Base-by-base conservation (phyloP, 2,113 vertebrate genomes). In the Nycticorax nycticorax region DNA sequence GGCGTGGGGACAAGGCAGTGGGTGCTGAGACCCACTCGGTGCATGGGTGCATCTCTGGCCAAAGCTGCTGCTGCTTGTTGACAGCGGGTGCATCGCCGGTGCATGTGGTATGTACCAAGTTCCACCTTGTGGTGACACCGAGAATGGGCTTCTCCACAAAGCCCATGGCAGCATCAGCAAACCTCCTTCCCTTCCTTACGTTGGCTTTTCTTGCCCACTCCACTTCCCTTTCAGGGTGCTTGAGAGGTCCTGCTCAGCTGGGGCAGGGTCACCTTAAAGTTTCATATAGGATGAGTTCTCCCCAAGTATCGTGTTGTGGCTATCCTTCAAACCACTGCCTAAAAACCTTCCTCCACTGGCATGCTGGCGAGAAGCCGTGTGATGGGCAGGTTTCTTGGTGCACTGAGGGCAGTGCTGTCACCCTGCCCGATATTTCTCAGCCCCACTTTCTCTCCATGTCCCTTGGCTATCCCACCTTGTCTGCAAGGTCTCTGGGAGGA, bases 111-210 rank as follows among this genome's bases (percentile, higher is more conserved):
- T 97, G 97, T 75, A 94, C 80, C 85, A 91, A 96, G 97, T 97
- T 97, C 97, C 97, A 97, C 95, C 97, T 96, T 97, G 97, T 97
- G 97, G 97, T 92, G 80, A 92, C 76, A 73, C 77, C 55, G 74
- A 71, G 95, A 96, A 96, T n/a, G 85, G 77, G 82, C 67, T 79
- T 76, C 92, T 56, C 60, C 63, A 62, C 35, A 63, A 75, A 79
- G 41, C 35, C 37, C 0, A 23, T 12, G 50, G 60, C 55, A 81
- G 45, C 24, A 59, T 16, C 55, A n/a, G 26, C 56, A 69, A 67
- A 75, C 8, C 35, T 57, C 47, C 30, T 85, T 52, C 47, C 64
- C 39, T 39, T 76, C 89, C 37, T 71, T 26, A 27, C 11, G 5
- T 0, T 23, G 57, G 14, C 20, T 90, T 64, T 63, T 79, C 57